A percentile compares a stretch with the other conserved stretches of the same genome.
These are phyloP conservation scores for Pseudolycoriella hygida DNA, from an alignment of 2,888 invertebrate species.

Conservation along the genomic window DNA sequence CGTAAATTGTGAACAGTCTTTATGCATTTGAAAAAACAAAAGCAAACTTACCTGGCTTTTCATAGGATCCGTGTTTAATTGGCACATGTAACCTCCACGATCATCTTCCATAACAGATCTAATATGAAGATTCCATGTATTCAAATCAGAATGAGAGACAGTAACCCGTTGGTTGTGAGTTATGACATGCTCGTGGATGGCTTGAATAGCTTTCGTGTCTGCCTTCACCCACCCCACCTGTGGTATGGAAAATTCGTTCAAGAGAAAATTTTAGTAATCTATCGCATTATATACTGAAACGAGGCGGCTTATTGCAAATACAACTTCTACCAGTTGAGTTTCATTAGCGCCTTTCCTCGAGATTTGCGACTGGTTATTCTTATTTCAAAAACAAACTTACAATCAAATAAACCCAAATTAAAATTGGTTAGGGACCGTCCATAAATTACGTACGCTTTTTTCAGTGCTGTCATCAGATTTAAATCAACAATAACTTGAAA, in stretches of 20 bases:
- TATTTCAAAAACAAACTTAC: too few relatives aligned
- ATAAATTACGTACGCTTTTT: too few relatives aligned
- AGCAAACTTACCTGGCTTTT: constrained; percentile 57
- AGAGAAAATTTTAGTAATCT: too few relatives aligned
- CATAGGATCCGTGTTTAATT: constrained; percentile 79
- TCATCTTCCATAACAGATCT: constrained; percentile 74
- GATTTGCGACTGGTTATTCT: too few relatives aligned
- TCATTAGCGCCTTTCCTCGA: too few relatives aligned
- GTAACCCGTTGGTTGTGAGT: constrained; percentile 78
- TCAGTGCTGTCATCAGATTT: too few relatives aligned
- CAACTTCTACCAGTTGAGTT: too few relatives aligned
- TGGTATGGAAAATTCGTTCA: constrained; percentile 11
- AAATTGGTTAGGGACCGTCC: too few relatives aligned
- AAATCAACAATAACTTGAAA: too few relatives aligned
- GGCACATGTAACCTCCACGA: constrained; percentile 83
- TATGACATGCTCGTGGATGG: constrained; percentile 81
- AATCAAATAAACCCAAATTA: too few relatives aligned
- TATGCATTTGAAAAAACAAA: not conserved
- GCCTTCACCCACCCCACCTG: constrained; percentile 90
- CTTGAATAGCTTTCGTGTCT: constrained; percentile 83
- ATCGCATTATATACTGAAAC: too few relatives aligned
- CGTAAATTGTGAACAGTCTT: not conserved
- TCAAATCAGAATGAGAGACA: constrained; percentile 69
- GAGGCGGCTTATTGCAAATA: too few relatives aligned
- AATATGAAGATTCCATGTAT: constrained; percentile 81